These are phyloP conservation scores for Lichenostomus cassidix DNA, from an alignment of 2,113 vertebrate species.

Conservation along the genomic window DNA sequence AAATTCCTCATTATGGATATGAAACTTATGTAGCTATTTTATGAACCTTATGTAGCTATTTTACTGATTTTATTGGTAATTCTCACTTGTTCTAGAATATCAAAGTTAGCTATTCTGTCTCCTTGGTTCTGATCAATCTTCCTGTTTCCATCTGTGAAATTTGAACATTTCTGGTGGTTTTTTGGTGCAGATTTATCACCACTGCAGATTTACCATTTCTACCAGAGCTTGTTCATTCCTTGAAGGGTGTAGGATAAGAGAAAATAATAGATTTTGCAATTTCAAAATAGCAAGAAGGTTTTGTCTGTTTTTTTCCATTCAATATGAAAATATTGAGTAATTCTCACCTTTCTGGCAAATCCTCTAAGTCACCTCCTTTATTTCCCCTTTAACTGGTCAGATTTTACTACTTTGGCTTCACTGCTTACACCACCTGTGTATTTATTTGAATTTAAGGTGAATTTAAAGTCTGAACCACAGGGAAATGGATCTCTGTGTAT, in stretches of 20 bases:
- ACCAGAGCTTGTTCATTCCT: background rate
- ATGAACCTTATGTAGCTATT: background rate
- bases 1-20: background rate
- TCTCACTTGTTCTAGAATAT: slow-evolving; percentile 2
- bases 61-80: background rate
- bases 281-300: background rate
- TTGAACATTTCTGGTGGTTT: background rate
- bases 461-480: background rate
- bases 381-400: background rate
- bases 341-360: background rate
- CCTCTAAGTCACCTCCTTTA: background rate
- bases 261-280: no score
- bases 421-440: background rate
- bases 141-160: background rate
- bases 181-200: background rate
- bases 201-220: background rate
- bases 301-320: background rate
- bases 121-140: accelerated
- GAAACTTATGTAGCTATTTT: background rate
- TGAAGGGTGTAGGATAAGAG: background rate
- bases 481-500: no score
- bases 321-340: background rate
- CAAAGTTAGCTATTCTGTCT: background rate
- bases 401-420: background rate
- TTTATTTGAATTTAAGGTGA: background rate